phyloP scores from a whole-genome alignment of 92 coral and sea anemone species.

The Umimayanthus chanpuru region DNA sequence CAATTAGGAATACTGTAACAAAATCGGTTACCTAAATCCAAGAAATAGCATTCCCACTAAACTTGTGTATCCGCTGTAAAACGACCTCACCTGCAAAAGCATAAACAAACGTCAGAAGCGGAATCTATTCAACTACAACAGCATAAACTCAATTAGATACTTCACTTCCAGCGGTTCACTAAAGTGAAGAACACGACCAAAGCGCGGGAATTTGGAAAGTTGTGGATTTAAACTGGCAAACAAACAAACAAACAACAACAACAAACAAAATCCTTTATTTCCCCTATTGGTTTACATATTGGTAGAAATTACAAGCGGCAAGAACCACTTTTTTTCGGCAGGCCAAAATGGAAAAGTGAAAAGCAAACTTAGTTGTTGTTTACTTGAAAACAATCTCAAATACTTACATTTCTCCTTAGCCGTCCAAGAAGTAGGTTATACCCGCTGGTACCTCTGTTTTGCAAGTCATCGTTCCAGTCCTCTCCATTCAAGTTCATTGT shows the following conservation, averaged over 20 bases:
- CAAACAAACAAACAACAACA: too few relatives aligned
- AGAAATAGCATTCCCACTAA: not conserved
- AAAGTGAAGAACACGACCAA: too few relatives aligned
- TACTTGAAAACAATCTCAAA: not conserved
- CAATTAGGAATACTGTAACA: not conserved
- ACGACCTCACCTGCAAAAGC: not conserved
- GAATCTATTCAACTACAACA: not conserved
- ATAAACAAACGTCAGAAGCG: not conserved
- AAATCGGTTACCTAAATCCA: not conserved
- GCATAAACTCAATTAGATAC: not conserved
- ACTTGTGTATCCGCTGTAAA: slow-evolving; percentile 11
- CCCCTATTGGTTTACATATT: too few relatives aligned
- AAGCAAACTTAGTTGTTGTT: not conserved
- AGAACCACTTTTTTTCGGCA: too few relatives aligned
- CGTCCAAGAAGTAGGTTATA: slow-evolving; percentile 19
- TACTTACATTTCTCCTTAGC: slow-evolving; percentile 17
- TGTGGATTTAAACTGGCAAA: too few relatives aligned
- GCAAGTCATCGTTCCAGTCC: slow-evolving; percentile 21
- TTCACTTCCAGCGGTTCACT: too few relatives aligned
- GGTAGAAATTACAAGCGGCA: too few relatives aligned
- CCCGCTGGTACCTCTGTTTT: not conserved
- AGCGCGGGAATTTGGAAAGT: too few relatives aligned
- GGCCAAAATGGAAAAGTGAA: too few relatives aligned
- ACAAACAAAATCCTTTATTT: too few relatives aligned
- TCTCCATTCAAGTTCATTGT: not conserved